Percentiles rank a stretch among this genome's conserved stretches.
Evolutionary conservation across 2,797 vertebrate species (phyloP).

Genomic region (Balearica regulorum): DNA sequence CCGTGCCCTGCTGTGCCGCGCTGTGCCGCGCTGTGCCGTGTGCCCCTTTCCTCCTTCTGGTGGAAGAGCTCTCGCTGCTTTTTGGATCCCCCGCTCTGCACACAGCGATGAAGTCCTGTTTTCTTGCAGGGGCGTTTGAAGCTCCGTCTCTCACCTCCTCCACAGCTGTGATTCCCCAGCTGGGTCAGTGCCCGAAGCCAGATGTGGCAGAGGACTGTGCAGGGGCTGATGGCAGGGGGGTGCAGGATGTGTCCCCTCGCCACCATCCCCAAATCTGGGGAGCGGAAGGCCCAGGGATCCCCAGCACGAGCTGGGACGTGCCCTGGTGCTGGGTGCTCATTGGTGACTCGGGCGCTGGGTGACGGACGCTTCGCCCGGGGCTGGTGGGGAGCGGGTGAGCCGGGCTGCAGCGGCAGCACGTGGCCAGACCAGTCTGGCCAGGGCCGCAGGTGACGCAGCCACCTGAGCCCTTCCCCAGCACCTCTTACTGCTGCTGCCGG

Average conservation of each 20-base stretch:
- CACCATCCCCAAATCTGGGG: background rate
- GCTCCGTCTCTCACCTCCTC: background rate
- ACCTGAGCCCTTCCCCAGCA: background rate
- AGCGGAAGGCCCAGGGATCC: background rate
- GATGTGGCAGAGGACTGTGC: rapidly evolving
- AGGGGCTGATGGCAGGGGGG: background rate
- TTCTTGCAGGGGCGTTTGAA: background rate
- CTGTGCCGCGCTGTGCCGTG: rapidly evolving
- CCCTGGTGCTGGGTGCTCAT: rapidly evolving
- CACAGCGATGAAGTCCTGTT: background rate
- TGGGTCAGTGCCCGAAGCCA: background rate
- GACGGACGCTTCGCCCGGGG: background rate
- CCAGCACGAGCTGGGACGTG: background rate
- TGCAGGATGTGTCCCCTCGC: background rate
- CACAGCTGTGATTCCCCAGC: background rate
- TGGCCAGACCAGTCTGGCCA: background rate
- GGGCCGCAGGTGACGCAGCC: background rate
- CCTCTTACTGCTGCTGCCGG: background rate
- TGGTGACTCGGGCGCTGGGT: background rate
- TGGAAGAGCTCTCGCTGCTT: background rate
- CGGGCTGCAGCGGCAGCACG: background rate
- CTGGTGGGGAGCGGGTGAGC: background rate
- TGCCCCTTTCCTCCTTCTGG: background rate
- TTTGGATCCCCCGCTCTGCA: background rate
- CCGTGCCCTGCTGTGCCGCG: rapidly evolving